phyloP scores from a whole-genome alignment of 2,888 invertebrate genomes.

The Dioctria linearis region DNA sequence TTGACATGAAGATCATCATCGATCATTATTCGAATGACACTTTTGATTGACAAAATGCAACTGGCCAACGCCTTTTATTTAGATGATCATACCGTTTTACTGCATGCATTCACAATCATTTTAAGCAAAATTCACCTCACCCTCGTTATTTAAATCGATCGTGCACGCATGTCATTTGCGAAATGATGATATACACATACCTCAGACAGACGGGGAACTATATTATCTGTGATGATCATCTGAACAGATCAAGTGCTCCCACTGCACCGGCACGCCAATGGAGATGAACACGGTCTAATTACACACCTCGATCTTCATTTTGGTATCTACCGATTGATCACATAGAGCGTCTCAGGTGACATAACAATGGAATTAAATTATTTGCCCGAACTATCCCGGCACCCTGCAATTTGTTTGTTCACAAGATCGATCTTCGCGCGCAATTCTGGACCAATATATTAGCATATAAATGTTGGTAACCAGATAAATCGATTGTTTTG shows the following conservation, averaged over 20 bases:
- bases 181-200: slow-evolving; percentile 45
- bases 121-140: slow-evolving; percentile 13
- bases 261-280: slow-evolving; percentile 12
- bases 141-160: slow-evolving; percentile 44
- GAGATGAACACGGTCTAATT: slow-evolving; percentile 42
- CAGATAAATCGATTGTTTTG: slow-evolving; percentile 54
- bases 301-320: slow-evolving; percentile 52
- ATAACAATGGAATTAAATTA: slow-evolving; percentile 56
- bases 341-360: slow-evolving; percentile 51
- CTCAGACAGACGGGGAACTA: neutral
- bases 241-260: slow-evolving; percentile 22
- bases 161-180: slow-evolving; percentile 46
- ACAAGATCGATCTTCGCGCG: slow-evolving; percentile 44
- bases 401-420: slow-evolving; percentile 38
- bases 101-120: slow-evolving; percentile 23
- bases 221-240: slow-evolving; percentile 35
- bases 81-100: slow-evolving; percentile 40
- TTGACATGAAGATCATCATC: slow-evolving; percentile 37
- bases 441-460: slow-evolving; percentile 52
- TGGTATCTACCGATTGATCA: slow-evolving; percentile 52
- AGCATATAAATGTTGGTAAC: slow-evolving; percentile 52
- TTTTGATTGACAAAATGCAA: slow-evolving; percentile 54
- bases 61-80: slow-evolving; percentile 52
- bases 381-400: slow-evolving; percentile 51
- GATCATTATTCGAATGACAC: slow-evolving; percentile 48